Evolutionary conservation across 2,888 invertebrate genomes (phyloP).

Genomic region (Geophilus truncorum): DNA sequence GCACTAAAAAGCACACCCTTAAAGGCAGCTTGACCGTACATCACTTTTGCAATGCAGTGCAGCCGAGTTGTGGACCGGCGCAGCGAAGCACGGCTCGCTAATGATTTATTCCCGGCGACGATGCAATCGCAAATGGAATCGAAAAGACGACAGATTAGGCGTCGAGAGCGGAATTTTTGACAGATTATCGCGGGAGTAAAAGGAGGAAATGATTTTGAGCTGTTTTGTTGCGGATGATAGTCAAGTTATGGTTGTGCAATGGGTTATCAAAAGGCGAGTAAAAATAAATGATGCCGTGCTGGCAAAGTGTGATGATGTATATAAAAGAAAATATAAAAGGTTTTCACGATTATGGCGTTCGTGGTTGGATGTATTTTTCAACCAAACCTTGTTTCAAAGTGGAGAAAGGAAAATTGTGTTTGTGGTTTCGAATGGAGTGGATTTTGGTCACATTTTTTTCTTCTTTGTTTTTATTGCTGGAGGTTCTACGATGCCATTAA

Average conservation of each 20-base stretch:
- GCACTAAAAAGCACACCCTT: slow-evolving; percentile 1
- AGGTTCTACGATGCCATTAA: too few species aligned
- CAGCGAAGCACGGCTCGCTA: not conserved
- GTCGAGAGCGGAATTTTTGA: too few species aligned
- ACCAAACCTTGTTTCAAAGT: not conserved
- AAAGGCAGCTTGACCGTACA: slow-evolving; percentile 15
- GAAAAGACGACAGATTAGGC: not conserved
- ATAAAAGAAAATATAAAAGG: not conserved
- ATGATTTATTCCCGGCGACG: not conserved
- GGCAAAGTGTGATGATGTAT: not conserved
- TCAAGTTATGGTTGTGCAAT: not conserved
- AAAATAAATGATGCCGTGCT: not conserved
- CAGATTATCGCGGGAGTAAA: too few species aligned
- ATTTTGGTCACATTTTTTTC: not conserved
- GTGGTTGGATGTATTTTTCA: not conserved
- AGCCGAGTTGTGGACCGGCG: not conserved
- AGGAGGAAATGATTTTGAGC: too few species aligned
- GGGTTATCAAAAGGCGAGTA: slow-evolving; percentile 1
- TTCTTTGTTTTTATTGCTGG: not conserved
- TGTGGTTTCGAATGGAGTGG: not conserved
- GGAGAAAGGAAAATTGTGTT: not conserved
- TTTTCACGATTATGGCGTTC: not conserved
- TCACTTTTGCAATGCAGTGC: not conserved
- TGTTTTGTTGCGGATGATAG: too few species aligned
- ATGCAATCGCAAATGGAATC: not conserved